These are phyloP conservation scores for Sarcophilus harrisii DNA, from an alignment of 2,797 vertebrate genomes.

Conservation along the genomic window DNA sequence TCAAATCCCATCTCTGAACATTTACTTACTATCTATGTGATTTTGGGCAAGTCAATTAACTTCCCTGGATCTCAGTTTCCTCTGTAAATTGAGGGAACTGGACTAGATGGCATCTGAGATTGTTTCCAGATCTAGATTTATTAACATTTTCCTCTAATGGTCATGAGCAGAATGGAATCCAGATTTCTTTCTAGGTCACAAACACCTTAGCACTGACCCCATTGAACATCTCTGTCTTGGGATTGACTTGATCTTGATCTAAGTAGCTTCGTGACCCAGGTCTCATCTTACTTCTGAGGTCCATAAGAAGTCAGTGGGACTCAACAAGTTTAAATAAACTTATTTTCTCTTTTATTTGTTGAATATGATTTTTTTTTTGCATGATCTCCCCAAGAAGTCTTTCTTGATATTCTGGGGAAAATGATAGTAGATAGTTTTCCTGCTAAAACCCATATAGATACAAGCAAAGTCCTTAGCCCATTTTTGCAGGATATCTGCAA, in stretches of 20 bases:
- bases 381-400: fast-evolving
- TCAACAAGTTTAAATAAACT: constrained; percentile 6
- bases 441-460: neutral
- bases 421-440: neutral
- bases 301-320: neutral
- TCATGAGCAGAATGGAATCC: neutral
- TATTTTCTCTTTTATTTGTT: neutral
- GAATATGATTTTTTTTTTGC: neutral
- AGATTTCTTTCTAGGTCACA: neutral
- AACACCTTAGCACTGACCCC: neutral
- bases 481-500: neutral
- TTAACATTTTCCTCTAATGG: neutral
- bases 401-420: neutral
- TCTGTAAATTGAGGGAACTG: neutral
- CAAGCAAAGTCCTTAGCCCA: neutral
- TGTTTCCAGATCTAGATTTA: neutral
- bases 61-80: neutral
- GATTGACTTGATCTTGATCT: neutral
- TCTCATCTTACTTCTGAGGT: neutral
- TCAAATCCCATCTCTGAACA: neutral
- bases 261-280: neutral
- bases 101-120: neutral
- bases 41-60: neutral
- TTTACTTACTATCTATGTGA: neutral
- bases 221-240: neutral